Evolutionary conservation across 2,113 vertebrate genomes (phyloP), one percentile per base, ranked within the genome.

Genomic region (Apteryx mantelli): DNA sequence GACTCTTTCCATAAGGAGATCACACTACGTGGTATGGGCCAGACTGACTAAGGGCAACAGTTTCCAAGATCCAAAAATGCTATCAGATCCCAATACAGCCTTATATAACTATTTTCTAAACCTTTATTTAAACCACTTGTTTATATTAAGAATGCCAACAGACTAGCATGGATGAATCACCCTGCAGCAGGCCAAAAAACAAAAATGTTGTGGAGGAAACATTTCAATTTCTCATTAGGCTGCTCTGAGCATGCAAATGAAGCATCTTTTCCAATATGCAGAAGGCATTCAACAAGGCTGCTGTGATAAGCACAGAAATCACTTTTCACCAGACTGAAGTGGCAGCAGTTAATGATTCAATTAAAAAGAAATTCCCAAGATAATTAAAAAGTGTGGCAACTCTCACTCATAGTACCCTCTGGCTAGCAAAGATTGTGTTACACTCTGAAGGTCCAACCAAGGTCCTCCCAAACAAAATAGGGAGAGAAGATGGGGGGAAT

Each of bases 141-240:
- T 96, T 97, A 93, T 66, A 55, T 5, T 86, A 80, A 95, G 91
- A 60, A 95, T 64, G 94, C 68, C 95, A 95, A 55, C 4, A 77
- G 94, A 53, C 34, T 66, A 13, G 96, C 95, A 95, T 87, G 71
- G 93, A 77, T 97, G 96, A 97, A 95, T 97, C 97, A 97, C 65
- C 53, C 93, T 63, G 32, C 9, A 89, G 63, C 84, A 77, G 80
- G 78, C 88, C 91, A 95, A 77, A 91, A 63, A 4, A 0, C 83
- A 82, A 90, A 63, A 81, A 79, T 52, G 76, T 2, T 64, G 75
- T 14, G 60, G 32, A 94, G 76, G 89, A 89, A 93, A 86, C 40
- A 89, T 30, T 22, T 92, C 56, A 40, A 85, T 82, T 76, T 94
- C 86, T 61, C 76, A 21, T 46, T 24, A 60, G 95, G 87, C 94